Evolutionary conservation across 2,113 vertebrate species (phyloP).

Genomic region (Chlamydotis undulata): DNA sequence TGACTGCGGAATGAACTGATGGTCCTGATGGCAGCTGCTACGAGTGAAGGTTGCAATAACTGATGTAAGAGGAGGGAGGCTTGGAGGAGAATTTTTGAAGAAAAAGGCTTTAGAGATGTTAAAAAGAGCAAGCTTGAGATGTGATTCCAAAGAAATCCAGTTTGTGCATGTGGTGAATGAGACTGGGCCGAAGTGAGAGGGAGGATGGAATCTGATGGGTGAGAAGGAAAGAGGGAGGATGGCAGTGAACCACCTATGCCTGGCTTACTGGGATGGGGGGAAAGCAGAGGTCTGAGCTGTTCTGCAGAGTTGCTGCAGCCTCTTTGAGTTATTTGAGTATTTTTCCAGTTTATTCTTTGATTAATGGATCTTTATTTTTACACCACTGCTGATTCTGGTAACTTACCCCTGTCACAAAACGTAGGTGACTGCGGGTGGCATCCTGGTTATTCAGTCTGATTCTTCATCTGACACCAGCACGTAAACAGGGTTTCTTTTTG

Average conservation of each 20-base stretch:
- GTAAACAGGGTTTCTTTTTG: neutral
- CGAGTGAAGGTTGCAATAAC: neutral
- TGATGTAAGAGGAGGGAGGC: neutral
- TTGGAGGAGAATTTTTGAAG: neutral
- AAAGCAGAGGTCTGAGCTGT: neutral
- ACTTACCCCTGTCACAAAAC: neutral
- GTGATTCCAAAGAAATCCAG: neutral
- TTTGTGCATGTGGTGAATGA: neutral
- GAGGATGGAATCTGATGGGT: neutral
- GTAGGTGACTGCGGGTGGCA: neutral
- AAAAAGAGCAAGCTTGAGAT: neutral
- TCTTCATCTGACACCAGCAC: neutral
- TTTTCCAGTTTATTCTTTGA: neutral
- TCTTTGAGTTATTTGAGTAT: neutral
- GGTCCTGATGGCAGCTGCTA: neutral
- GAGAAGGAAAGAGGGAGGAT: neutral
- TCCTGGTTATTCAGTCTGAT: neutral
- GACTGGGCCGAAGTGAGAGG: neutral
- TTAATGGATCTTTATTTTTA: neutral
- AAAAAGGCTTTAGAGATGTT: neutral
- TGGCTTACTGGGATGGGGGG: fast-evolving
- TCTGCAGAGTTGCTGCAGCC: neutral
- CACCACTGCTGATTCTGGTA: neutral
- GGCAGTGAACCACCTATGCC: neutral
- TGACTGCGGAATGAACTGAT: neutral